Evolutionary conservation across 2,113 vertebrate species (phyloP).

Genomic region (Plecotus auritus): DNA sequence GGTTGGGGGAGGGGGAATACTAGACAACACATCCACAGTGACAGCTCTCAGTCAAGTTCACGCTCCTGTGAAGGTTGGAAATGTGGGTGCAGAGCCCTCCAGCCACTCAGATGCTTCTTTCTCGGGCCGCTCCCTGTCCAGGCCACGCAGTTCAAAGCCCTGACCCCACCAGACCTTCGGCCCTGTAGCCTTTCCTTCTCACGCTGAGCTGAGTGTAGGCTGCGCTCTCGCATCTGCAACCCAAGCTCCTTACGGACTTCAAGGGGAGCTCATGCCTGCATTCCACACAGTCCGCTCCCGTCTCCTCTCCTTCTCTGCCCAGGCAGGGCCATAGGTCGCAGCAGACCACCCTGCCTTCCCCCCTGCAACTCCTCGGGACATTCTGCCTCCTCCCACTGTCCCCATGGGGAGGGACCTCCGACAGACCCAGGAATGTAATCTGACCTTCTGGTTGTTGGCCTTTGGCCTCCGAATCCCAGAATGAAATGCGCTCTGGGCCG

Average conservation of each 20-base stretch:
- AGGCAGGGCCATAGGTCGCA: not conserved
- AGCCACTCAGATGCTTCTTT: not conserved
- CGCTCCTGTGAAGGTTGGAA: not conserved
- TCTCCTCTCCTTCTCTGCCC: not conserved
- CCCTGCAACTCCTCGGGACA: not conserved
- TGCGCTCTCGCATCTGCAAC: not conserved
- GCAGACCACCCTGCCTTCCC: not conserved
- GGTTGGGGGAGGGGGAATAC: rapidly evolving
- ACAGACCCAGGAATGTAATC: not conserved
- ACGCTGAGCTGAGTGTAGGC: not conserved
- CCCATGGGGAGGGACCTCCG: not conserved
- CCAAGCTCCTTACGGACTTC: not conserved
- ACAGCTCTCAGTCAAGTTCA: not conserved
- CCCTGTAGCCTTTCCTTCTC: not conserved
- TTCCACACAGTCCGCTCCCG: not conserved
- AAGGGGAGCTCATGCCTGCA: not conserved
- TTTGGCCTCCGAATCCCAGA: not conserved
- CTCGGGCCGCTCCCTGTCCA: not conserved
- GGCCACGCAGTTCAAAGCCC: rapidly evolving
- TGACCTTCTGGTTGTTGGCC: not conserved
- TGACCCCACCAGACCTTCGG: not conserved
- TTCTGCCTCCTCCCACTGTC: not conserved
- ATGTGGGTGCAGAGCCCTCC: rapidly evolving
- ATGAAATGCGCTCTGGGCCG: not conserved
- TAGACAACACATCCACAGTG: not conserved